Evolutionary conservation across 2,888 invertebrate species (phyloP).

Genomic region (Trissolcus brochymenae): DNA sequence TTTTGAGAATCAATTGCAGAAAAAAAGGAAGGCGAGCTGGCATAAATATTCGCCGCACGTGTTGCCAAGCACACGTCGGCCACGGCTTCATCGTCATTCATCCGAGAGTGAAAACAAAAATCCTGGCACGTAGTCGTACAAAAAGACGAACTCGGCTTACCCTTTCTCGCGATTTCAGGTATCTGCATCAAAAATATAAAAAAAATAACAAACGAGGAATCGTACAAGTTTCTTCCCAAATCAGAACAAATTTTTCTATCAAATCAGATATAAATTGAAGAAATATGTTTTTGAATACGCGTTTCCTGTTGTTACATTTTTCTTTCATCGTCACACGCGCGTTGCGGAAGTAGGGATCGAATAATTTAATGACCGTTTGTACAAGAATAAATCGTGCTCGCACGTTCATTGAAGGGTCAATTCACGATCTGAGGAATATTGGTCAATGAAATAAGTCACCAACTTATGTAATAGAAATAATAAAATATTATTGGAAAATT

Average conservation of each 20-base stretch:
- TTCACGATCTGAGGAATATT: constrained; percentile 21
- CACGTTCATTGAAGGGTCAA: constrained; percentile 52
- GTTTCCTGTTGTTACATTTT: constrained; percentile 38
- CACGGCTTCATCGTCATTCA: constrained; percentile 39
- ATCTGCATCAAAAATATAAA: constrained; percentile 12
- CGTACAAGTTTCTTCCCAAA: constrained; percentile 30
- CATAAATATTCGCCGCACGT: constrained; percentile 50
- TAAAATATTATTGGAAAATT: background rate
- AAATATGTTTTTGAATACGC: constrained; percentile 36
- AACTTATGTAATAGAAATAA: background rate
- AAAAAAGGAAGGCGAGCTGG: constrained; percentile 24
- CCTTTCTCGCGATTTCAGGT: constrained; percentile 14
- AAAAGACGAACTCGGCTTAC: constrained; percentile 34
- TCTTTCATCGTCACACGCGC: constrained; percentile 37
- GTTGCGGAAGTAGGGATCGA: constrained; percentile 54
- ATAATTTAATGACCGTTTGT: constrained; percentile 54
- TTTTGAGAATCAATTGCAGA: constrained; percentile 40
- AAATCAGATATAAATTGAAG: too few species aligned
- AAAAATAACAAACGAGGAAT: constrained; percentile 37
- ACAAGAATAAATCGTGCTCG: constrained; percentile 43
- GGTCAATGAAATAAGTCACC: background rate
- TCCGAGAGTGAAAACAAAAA: constrained; percentile 41
- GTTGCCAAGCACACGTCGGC: constrained; percentile 48
- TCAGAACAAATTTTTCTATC: background rate
- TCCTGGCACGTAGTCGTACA: constrained; percentile 25